Conservation (phyloP, 1,140 invertebrate species). For the Solen grandis region DNA sequence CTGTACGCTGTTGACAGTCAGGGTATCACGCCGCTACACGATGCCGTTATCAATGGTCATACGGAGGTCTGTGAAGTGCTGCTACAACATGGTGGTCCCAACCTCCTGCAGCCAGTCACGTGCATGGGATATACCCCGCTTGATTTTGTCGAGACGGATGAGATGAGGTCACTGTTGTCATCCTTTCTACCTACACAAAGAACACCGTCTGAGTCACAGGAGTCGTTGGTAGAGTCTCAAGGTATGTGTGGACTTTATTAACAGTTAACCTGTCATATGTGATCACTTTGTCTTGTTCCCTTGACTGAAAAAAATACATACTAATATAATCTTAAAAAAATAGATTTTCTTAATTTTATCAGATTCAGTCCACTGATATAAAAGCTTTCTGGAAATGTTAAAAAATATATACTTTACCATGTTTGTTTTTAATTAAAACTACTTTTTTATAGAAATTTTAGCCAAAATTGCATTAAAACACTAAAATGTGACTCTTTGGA, state of each 20-base stretch:
- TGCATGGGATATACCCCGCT: slow-evolving; percentile 57
- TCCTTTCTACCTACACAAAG: slow-evolving; percentile 19
- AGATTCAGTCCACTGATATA: too few relatives aligned
- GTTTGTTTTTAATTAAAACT: too few relatives aligned
- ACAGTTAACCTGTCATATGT: not conserved
- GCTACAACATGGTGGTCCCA: slow-evolving; percentile 69
- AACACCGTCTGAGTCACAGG: slow-evolving; percentile 13
- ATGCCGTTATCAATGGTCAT: slow-evolving; percentile 70
- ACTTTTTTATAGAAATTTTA: too few relatives aligned
- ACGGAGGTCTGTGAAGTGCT: slow-evolving; percentile 68
- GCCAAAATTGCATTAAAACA: too few relatives aligned
- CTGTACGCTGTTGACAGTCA: slow-evolving; percentile 63
- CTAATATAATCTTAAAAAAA: not conserved
- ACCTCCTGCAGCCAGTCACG: slow-evolving; percentile 33
- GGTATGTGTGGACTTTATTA: slow-evolving; percentile 20
- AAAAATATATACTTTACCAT: too few relatives aligned
- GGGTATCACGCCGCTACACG: slow-evolving; percentile 75
- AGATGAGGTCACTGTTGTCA: slow-evolving; percentile 60
- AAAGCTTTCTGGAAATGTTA: too few relatives aligned
- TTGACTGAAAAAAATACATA: not conserved
- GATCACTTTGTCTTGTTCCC: not conserved
- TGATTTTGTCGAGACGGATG: slow-evolving; percentile 65
- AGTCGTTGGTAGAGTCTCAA: slow-evolving; percentile 32
- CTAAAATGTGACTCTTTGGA: too few relatives aligned
- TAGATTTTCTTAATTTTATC: not conserved